phyloP scores from a whole-genome alignment of 2,797 vertebrate genomes.

The Sebastes ruberrimus region DNA sequence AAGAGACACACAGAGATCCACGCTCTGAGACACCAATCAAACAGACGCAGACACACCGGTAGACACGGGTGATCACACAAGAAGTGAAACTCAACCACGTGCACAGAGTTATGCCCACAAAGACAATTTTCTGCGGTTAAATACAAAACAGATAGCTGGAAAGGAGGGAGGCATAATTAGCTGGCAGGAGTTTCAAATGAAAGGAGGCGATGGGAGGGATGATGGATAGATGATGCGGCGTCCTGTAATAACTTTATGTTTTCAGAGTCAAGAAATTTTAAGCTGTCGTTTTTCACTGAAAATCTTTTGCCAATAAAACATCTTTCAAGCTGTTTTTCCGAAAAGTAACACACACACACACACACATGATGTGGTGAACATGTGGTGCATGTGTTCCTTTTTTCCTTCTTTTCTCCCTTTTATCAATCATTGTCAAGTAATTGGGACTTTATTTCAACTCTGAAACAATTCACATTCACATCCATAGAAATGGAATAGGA shows the following conservation, averaged over 20 bases:
- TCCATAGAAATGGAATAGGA: no score
- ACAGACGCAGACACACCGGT: constrained; percentile 20
- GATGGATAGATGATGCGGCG: not conserved
- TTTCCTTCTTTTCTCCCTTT: not conserved
- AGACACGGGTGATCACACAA: constrained; percentile 43
- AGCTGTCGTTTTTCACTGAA: not conserved
- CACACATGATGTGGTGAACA: not conserved
- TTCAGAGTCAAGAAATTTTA: not conserved
- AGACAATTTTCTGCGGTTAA: constrained; percentile 27
- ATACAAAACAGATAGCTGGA: not conserved
- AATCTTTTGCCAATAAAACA: not conserved
- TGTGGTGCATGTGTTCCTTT: not conserved
- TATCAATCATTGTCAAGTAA: not conserved
- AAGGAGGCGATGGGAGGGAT: not conserved
- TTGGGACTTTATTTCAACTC: no score
- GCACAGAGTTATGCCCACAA: constrained; percentile 12
- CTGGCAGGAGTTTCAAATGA: constrained; percentile 8
- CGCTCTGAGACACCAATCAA: constrained; percentile 26
- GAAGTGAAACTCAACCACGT: constrained; percentile 35
- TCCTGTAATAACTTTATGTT: not conserved
- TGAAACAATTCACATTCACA: no score
- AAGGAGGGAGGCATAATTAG: not conserved
- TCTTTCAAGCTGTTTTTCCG: not conserved
- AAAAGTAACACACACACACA: not conserved
- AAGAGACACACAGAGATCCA: constrained; percentile 2